A percentile compares a stretch with the other conserved stretches of the same genome.
phyloP scores from a whole-genome alignment of 2,888 invertebrate genomes.

The Achlya flavicornis region DNA sequence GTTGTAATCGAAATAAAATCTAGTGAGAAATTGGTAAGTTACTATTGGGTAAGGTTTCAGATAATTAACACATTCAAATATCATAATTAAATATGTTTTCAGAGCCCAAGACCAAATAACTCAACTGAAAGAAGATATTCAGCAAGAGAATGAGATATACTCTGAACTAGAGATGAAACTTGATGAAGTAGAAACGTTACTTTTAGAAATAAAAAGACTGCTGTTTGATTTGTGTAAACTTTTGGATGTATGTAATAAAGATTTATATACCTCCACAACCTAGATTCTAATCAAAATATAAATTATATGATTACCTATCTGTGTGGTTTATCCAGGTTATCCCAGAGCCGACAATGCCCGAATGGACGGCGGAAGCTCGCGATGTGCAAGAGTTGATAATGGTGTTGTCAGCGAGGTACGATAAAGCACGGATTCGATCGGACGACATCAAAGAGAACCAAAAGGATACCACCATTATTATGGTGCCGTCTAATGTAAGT shows the following conservation, averaged over 20 bases:
- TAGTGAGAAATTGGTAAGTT: no score
- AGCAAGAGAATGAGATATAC: conserved; percentile 66
- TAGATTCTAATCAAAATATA: no score
- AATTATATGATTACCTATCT: not conserved
- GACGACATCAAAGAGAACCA: conserved; percentile 66
- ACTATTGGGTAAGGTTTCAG: no score
- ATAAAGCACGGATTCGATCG: conserved; percentile 60
- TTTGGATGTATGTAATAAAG: conserved; percentile 64
- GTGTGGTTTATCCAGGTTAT: conserved; percentile 49
- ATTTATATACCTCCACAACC: not conserved
- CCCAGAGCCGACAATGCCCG: conserved; percentile 70
- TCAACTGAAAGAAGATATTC: conserved; percentile 84
- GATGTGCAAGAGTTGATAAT: conserved; percentile 72
- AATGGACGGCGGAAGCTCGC: conserved; percentile 74
- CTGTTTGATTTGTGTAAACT: conserved; percentile 75
- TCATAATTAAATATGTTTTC: conserved; percentile 28
- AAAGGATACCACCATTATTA: conserved; percentile 52
- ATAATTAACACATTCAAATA: no score
- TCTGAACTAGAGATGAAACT: conserved; percentile 56
- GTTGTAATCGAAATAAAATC: not conserved
- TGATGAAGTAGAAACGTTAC: conserved; percentile 65
- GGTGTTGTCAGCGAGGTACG: conserved; percentile 69
- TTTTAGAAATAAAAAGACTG: conserved; percentile 73
- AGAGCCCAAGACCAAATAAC: conserved; percentile 90
- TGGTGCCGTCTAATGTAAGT: conserved; percentile 68